phyloP scores from a whole-genome alignment of 2,113 vertebrate species.

The Limnothrissa miodon region DNA sequence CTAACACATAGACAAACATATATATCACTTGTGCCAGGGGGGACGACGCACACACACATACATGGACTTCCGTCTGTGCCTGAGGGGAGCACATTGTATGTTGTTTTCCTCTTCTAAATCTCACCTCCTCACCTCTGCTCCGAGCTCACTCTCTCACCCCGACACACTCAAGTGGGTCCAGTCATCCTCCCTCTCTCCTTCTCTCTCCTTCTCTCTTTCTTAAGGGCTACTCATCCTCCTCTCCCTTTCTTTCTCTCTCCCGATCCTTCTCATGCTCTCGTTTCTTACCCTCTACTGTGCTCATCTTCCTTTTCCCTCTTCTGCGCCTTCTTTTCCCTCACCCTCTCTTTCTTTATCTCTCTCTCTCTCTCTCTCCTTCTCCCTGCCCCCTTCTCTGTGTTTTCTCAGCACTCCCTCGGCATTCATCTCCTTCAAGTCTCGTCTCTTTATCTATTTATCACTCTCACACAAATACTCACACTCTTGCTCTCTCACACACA shows the following conservation, averaged over 20 bases:
- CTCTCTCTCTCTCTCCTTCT: conserved; percentile 60
- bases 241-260: conserved; percentile 7
- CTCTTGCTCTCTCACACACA: neutral
- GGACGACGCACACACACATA: neutral
- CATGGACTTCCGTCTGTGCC: too few species aligned
- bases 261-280: neutral
- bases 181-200: conserved; percentile 39
- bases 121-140: neutral
- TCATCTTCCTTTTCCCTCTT: conserved; percentile 46
- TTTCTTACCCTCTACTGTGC: conserved; percentile 25
- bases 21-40: neutral
- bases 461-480: neutral
- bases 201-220: conserved; percentile 25
- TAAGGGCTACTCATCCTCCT: conserved; percentile 12
- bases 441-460: conserved; percentile 15
- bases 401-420: neutral
- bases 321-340: conserved; percentile 34
- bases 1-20: neutral
- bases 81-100: neutral
- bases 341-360: conserved; percentile 20
- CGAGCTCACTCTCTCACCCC: neutral
- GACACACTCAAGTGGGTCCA: conserved; percentile 49
- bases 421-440: neutral
- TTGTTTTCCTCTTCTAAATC: neutral
- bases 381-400: conserved; percentile 34